Base-by-base conservation (phyloP, 2,113 vertebrate species). In the Dipodomys stephensi region DNA sequence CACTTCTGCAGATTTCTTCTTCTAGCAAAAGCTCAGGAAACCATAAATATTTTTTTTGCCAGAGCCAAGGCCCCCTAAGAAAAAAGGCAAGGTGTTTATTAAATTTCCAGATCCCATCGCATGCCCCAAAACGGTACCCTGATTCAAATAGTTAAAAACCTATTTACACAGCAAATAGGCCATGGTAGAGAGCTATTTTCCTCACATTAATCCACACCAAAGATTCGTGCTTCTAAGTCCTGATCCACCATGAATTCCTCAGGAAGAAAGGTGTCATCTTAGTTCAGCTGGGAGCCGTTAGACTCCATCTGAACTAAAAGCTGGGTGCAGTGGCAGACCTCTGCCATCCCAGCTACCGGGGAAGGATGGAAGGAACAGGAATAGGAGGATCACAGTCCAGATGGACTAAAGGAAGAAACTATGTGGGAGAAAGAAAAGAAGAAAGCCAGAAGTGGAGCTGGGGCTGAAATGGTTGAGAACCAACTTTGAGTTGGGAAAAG, bases 41-140 rank as follows among this genome's bases (percentile, higher is more conserved):
- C 84, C 95, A 95, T 96, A 96, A 97, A 97, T 97, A 97, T 39
- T 39, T 91, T 97, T 97, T 97, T 90, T 97, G 96, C 93, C 96
- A 97, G 91, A 95, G 84, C 81, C 94, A 78, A 80, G 64, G 74
- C 92, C 95, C 92, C 39, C 39, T 39, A 39, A 39, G 96, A 97
- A 92, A 96, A 95, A 96, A 94, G 91, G 93, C 96, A 94, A 96
- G 91, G 83, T 87, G 95, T 97, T 97, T 97, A 39, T 39, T 39
- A 39, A 84, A 96, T 96, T 96, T 95, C 93, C 62, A 96, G 96
- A 97, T 96, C 97, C 94, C 87, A 95, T 96, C 94, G 88, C 94
- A 94, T 88, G 95, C 89, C 95, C 96, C 87, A 93, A 93, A 95
- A 89, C 94, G 95, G 87, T 80, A 93, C 91, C 96, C 60, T 27